These are phyloP conservation scores for Stigmatopora nigra DNA, from an alignment of 2,113 vertebrate genomes.

Conservation along the genomic window DNA sequence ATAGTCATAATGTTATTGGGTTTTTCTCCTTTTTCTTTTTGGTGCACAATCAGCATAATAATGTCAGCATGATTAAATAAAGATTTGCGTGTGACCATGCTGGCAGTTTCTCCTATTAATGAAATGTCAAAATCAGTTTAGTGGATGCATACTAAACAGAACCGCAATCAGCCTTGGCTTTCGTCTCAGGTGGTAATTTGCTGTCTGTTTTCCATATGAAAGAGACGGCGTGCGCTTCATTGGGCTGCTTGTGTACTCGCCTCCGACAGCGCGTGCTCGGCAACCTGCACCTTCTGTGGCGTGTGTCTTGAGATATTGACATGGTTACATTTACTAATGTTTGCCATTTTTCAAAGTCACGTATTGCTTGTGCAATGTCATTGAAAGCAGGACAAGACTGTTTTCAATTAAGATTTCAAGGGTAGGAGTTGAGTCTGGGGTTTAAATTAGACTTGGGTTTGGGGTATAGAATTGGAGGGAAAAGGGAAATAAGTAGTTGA, in stretches of 20 bases:
- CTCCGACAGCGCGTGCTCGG: background rate
- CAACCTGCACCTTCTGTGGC: background rate
- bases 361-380: background rate
- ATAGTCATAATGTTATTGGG: conserved; percentile 38
- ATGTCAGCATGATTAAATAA: conserved; percentile 58
- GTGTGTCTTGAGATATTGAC: background rate
- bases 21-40: conserved; percentile 30
- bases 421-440: too few relatives aligned
- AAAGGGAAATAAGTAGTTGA: too few relatives aligned
- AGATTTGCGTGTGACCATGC: conserved; percentile 27
- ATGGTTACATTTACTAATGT: background rate
- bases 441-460: too few relatives aligned
- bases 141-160: conserved; percentile 57
- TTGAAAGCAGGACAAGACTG: background rate
- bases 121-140: conserved; percentile 64
- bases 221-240: background rate
- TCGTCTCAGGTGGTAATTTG: conserved; percentile 61
- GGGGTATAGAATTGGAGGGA: too few relatives aligned
- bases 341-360: background rate
- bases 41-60: conserved; percentile 51
- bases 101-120: conserved; percentile 65
- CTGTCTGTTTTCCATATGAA: conserved; percentile 8
- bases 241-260: background rate
- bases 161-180: conserved; percentile 47
- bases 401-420: too few relatives aligned